A percentile compares a stretch with the other conserved stretches of the same genome.
These are phyloP conservation scores for Trachymyrmex septentrionalis DNA, from an alignment of 1,140 invertebrate genomes.

Conservation along the genomic window DNA sequence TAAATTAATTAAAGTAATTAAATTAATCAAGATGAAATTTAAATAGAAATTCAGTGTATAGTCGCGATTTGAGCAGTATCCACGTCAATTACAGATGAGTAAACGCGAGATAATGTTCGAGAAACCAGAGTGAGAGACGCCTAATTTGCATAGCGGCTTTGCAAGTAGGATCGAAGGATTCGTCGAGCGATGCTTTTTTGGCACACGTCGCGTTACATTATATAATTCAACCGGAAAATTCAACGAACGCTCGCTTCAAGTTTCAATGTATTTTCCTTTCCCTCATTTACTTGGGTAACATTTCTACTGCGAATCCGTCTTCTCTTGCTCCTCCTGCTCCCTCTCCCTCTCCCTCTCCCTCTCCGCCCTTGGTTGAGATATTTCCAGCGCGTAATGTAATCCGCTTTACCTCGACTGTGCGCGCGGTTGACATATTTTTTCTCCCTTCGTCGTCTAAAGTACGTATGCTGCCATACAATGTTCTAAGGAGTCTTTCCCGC, in stretches of 20 bases:
- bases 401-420: slow-evolving; percentile 57
- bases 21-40: neutral
- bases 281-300: slow-evolving; percentile 54
- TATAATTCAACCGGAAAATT: slow-evolving; percentile 50
- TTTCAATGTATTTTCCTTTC: slow-evolving; percentile 58
- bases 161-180: neutral
- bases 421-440: slow-evolving; percentile 59
- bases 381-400: slow-evolving; percentile 63
- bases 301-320: slow-evolving; percentile 44
- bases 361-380: slow-evolving; percentile 34
- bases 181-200: slow-evolving; percentile 14
- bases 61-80: neutral
- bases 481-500: slow-evolving; percentile 55
- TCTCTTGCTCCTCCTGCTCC: slow-evolving; percentile 1
- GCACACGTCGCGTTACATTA: slow-evolving; percentile 36
- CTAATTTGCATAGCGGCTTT: slow-evolving; percentile 45
- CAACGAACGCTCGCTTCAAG: slow-evolving; percentile 16
- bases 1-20: neutral
- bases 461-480: slow-evolving; percentile 60
- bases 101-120: slow-evolving; percentile 4
- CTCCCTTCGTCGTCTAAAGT: slow-evolving; percentile 42
- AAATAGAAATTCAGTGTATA: neutral
- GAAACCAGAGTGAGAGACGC: neutral
- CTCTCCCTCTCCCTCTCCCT: neutral
- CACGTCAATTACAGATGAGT: slow-evolving; percentile 15